A percentile compares a stretch with the other conserved stretches of the same genome.
phyloP scores from a whole-genome alignment of 2,888 invertebrate genomes.

The Dryobota labecula region DNA sequence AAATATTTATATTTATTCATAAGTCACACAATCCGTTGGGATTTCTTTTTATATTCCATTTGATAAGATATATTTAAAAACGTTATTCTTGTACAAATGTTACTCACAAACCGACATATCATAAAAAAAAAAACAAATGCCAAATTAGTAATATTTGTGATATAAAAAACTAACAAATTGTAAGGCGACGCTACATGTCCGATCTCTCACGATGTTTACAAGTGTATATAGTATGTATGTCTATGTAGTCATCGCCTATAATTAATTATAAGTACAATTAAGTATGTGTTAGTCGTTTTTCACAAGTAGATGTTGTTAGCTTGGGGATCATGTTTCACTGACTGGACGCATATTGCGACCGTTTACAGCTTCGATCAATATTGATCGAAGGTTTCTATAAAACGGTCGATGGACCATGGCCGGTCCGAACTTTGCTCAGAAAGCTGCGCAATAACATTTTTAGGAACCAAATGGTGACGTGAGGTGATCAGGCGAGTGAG shows the following conservation, averaged over 20 bases:
- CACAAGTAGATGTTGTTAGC: conserved; percentile 25
- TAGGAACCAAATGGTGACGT: not conserved
- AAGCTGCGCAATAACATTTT: too few species aligned
- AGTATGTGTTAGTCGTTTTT: conserved; percentile 38
- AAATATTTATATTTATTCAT: conserved; percentile 39
- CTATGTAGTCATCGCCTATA: conserved; percentile 49
- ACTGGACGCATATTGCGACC: not conserved
- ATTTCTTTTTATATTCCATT: conserved; percentile 49
- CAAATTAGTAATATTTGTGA: conserved; percentile 63
- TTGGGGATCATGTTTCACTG: not conserved
- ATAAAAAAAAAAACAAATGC: conserved; percentile 53
- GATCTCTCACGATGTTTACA: conserved; percentile 57
- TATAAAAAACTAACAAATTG: conserved; percentile 33
- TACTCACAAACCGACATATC: conserved; percentile 49
- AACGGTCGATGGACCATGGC: not conserved
- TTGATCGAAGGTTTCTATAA: too few species aligned
- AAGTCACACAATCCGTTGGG: conserved; percentile 38
- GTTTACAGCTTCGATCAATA: too few species aligned
- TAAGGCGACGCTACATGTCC: conserved; percentile 56
- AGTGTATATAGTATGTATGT: conserved; percentile 49
- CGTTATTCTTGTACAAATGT: conserved; percentile 45
- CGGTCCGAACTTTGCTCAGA: not conserved
- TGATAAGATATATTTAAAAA: conserved; percentile 35
- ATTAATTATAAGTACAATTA: conserved; percentile 58
- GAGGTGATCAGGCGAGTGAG: not conserved